Percentiles rank a stretch among this genome's conserved stretches.
phyloP scores from a whole-genome alignment of 2,113 vertebrate genomes.

The Catharus minimus region DNA sequence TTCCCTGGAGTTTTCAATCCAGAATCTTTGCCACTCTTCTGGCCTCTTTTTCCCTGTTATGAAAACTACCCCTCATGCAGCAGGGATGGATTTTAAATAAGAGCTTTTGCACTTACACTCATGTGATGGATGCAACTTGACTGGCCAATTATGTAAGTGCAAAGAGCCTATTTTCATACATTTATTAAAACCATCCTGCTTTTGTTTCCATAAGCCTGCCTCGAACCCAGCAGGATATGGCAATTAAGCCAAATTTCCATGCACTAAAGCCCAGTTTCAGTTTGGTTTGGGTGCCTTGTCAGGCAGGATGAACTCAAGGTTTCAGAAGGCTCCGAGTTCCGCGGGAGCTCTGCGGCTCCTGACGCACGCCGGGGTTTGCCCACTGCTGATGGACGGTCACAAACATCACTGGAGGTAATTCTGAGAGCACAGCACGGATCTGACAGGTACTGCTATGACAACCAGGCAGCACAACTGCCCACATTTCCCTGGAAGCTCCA shows the following conservation, averaged over 20 bases:
- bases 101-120: background rate
- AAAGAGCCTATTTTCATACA: background rate
- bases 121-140: background rate
- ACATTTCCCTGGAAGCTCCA: slow-evolving; percentile 9
- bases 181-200: background rate
- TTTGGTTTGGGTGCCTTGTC: background rate
- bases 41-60: background rate
- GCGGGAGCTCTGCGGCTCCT: background rate
- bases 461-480: background rate
- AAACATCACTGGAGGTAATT: background rate
- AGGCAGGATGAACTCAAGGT: background rate
- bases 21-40: background rate
- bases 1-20: background rate
- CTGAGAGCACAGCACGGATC: background rate
- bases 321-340: background rate
- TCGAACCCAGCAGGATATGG: background rate
- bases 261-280: background rate
- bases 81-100: background rate
- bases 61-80: background rate
- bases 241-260: background rate
- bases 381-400: background rate
- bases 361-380: background rate
- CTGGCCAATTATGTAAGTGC: background rate
- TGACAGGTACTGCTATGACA: slow-evolving; percentile 60
- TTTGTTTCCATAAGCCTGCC: background rate